Base-by-base conservation (phyloP, 2,888 invertebrate genomes). In the Pammene fasciana region DNA sequence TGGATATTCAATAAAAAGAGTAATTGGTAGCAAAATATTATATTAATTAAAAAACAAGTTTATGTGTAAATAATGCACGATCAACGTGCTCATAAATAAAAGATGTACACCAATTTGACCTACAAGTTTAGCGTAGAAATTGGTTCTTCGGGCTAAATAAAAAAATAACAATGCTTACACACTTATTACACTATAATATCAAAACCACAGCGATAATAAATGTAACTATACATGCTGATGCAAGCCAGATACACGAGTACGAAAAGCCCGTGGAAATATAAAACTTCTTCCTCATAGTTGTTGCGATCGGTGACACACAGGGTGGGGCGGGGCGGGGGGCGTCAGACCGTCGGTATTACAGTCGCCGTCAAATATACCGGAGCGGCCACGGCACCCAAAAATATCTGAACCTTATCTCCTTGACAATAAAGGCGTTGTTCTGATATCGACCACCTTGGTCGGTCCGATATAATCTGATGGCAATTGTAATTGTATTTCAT, bases 1-100 rank as follows among this genome's bases (percentile, higher is more conserved):
- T 4, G 38, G 2, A 57, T 60, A 3, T 52, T 10, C 0, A 67
- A 67, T 61, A 48, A 67, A 46, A 67, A 61, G 5, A 67, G 11
- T 14, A 34, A 18, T 13, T 45, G 50, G 54, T 68, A 68, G 68
- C 68, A 68, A 68, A 68, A 68, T 68, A 68, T 56, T 62, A 34
- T 48, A 62, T 62, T 62, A 56, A 68, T 50, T 10, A 68, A 41
- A 68, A 56, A 61, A 68, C 48, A 68, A 68, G 26, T 46, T 26
- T 38, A 45, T 55, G 43, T 18, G 14, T 55, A 57, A 67, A 55
- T 45, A 48, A 56, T 65, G 55, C 55, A 56, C 14, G 57, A 62
- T 48, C 38, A 38, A 62, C 14, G n/a, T 56, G 43, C 48, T 26
- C 16, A 60, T 54, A 66, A 66, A 52, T 52, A 50, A 66, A 59